Conservation (phyloP, 2,888 invertebrate genomes). For the Metacarcinus magister region DNA sequence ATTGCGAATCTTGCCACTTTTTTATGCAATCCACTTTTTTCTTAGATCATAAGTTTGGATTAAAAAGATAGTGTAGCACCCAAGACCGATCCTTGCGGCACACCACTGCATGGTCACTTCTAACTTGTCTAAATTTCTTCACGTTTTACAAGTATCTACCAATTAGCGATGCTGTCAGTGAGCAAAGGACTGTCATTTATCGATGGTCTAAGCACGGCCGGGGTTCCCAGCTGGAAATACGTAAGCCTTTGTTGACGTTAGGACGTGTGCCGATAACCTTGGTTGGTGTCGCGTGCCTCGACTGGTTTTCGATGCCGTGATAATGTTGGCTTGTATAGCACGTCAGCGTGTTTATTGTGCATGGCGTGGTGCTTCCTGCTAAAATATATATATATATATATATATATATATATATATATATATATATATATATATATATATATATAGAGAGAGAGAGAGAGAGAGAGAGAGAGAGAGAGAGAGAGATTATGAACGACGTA, state of each 20-base stretch:
- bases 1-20: no score
- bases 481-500: not conserved
- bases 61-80: no score
- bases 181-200: not conserved
- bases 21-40: no score
- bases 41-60: no score
- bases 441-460: slow-evolving; percentile 26
- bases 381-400: not conserved
- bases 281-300: not conserved
- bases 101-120: no score
- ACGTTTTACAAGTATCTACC: no score
- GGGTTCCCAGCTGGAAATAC: not conserved
- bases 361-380: not conserved
- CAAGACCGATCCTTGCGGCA: no score
- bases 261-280: not conserved
- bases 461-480: not conserved
- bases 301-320: not conserved
- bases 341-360: not conserved
- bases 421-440: no score
- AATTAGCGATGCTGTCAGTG: no score
- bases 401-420: not conserved
- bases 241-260: not conserved
- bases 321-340: not conserved
- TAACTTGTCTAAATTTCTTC: no score
- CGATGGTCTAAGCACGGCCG: not conserved